Conservation (phyloP, 2,888 invertebrate genomes). For the Acleris literana region DNA sequence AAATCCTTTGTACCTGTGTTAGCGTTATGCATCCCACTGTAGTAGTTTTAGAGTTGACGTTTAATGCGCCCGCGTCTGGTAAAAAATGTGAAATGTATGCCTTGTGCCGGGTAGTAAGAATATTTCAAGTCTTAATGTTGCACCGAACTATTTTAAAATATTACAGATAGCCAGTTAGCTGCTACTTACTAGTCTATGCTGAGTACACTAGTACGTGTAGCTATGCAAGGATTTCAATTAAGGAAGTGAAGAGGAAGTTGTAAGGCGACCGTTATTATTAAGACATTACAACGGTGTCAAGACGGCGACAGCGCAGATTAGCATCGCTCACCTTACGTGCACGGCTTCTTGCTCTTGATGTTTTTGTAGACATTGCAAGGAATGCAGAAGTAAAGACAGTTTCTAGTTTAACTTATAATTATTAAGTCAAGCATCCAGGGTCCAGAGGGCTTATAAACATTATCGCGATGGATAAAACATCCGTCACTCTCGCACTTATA, state of each 20-base stretch:
- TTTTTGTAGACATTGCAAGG: neutral
- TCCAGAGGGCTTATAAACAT: too few relatives aligned
- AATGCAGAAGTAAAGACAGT: too few relatives aligned
- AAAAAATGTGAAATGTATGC: too few relatives aligned
- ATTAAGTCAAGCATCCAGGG: too few relatives aligned
- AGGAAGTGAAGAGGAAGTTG: slow-evolving; percentile 32
- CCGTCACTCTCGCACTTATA: too few relatives aligned
- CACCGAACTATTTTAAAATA: neutral
- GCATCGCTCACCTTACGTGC: slow-evolving; percentile 4
- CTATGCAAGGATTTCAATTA: slow-evolving; percentile 33
- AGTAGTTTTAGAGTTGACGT: too few relatives aligned
- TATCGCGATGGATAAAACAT: too few relatives aligned
- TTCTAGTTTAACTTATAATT: too few relatives aligned
- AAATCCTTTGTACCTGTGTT: too few relatives aligned
- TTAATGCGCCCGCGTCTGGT: too few relatives aligned
- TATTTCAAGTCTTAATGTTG: neutral
- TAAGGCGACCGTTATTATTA: slow-evolving; percentile 30
- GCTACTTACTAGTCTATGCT: slow-evolving; percentile 3
- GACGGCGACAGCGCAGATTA: slow-evolving; percentile 14
- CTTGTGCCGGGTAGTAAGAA: neutral
- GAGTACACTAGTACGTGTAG: slow-evolving; percentile 13
- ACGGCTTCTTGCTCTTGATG: neutral
- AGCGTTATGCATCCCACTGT: too few relatives aligned
- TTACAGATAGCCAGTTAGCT: neutral
- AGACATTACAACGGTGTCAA: slow-evolving; percentile 15